Evolutionary conservation across 2,113 vertebrate species (phyloP), one percentile per base, ranked within the genome.

Genomic region (Aegithalos caudatus): DNA sequence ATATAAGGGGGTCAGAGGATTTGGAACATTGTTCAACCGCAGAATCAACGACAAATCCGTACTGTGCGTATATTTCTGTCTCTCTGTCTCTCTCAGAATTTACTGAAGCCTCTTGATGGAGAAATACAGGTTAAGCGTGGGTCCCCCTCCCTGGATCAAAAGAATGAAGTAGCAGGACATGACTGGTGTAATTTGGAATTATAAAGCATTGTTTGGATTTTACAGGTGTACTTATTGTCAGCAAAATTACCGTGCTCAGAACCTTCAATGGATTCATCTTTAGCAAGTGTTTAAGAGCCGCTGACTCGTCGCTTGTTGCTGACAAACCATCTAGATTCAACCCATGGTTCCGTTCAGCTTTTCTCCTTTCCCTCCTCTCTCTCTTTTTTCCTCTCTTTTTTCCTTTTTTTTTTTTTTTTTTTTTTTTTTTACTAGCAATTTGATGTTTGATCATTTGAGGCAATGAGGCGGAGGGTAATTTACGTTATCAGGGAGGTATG

Each of bases 361-460:
- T 97, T 82, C 83, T 93, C 90, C 89, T 90, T 95, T 95, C 80
- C 91, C 50, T 92, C 48, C 89, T 90, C 88, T 94, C 91, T 95
- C 89, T 82, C 86, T 92, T 28, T 95, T 51, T 88, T n/a, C 93
- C 57, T 92, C 91, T 94, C 66, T 90, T 81, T 95, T 94, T 94
- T 80, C 24, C 38, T 51, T 71, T 89, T 66, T 83, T 94, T 90
- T 92, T 92, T 95, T 98, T 95, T 95, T 94, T 93, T 94, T 98
- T 98, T 96, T 97, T 97, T 96, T 97, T 98, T 98, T 98, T 98
- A 98, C 98, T 98, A 98, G 98, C 98, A 98, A 98, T 99, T 99
- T 99, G 98, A 98, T 99, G 98, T 99, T 99, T 99, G 98, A 99
- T 99, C 98, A 99, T 99, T 99, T 98, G 98, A 99, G 98, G 98